A percentile compares a stretch with the other conserved stretches of the same genome.
Evolutionary conservation across 1,140 invertebrate genomes (phyloP).

Genomic region (Helicoverpa armigera): DNA sequence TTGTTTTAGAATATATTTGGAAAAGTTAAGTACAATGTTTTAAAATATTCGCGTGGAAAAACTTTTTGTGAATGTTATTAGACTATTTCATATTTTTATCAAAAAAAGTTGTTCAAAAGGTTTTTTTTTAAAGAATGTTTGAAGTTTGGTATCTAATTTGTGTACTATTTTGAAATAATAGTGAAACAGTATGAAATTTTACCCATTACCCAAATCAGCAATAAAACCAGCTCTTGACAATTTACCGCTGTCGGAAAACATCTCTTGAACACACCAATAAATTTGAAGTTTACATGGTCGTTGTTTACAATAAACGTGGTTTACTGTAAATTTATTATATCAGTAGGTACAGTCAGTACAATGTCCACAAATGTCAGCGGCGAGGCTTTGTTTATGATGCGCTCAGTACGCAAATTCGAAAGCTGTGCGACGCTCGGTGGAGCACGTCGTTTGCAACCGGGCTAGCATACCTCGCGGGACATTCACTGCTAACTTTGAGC

Average conservation of each 20-base stretch:
- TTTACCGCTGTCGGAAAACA: neutral
- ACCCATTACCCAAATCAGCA: too few relatives aligned
- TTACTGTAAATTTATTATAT: slow-evolving; percentile 21
- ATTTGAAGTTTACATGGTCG: neutral
- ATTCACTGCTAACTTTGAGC: slow-evolving; percentile 11
- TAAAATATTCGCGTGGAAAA: too few relatives aligned
- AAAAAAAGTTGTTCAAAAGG: too few relatives aligned
- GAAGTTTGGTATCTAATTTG: too few relatives aligned
- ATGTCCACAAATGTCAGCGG: slow-evolving; percentile 31
- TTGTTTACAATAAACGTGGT: slow-evolving; percentile 20
- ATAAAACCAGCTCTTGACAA: too few relatives aligned
- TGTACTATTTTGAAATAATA: too few relatives aligned
- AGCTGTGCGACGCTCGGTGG: slow-evolving; percentile 17
- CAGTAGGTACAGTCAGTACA: slow-evolving; percentile 5
- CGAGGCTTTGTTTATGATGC: slow-evolving; percentile 37
- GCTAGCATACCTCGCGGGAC: slow-evolving; percentile 19
- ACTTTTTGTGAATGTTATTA: too few relatives aligned
- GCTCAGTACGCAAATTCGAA: slow-evolving; percentile 39
- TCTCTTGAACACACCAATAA: slow-evolving; percentile 4
- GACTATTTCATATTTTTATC: too few relatives aligned
- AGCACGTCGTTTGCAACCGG: slow-evolving; percentile 18
- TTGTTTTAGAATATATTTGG: too few relatives aligned
- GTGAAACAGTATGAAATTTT: too few relatives aligned
- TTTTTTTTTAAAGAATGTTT: too few relatives aligned
- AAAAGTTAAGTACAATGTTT: too few relatives aligned